Evolutionary conservation across 2,113 vertebrate genomes (phyloP).

Genomic region (Phylloscopus whistleri): DNA sequence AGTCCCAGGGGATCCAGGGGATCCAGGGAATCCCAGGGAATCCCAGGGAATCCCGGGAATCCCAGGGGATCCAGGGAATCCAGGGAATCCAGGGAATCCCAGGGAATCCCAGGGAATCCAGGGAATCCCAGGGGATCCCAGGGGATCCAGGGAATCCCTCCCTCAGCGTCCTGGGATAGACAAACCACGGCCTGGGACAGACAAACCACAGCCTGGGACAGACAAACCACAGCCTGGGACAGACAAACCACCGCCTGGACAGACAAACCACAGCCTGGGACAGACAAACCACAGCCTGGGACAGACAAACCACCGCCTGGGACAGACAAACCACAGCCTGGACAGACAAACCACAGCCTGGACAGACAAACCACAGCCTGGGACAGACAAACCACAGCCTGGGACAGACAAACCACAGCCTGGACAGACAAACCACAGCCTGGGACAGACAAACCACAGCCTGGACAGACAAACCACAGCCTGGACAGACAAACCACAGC

Average conservation of each 20-base stretch:
- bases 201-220: neutral
- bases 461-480: too few species aligned
- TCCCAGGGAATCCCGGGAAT: rapidly evolving
- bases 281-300: too few species aligned
- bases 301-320: neutral
- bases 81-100: too few species aligned
- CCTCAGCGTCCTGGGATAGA: neutral
- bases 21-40: neutral
- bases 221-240: too few species aligned
- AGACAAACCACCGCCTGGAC: neutral
- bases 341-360: too few species aligned
- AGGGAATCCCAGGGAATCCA: rapidly evolving
- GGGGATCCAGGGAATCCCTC: neutral
- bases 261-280: too few species aligned
- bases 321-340: too few species aligned
- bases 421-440: too few species aligned
- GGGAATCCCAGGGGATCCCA: neutral
- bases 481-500: neutral
- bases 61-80: neutral
- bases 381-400: too few species aligned
- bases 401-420: neutral
- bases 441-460: too few species aligned
- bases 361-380: neutral
- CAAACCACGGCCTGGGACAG: too few species aligned
- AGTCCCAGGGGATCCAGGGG: neutral